Percentiles rank a stretch among this genome's conserved stretches.
Conservation (phyloP, 2,797 vertebrate species). For the Ciconia nigra region DNA sequence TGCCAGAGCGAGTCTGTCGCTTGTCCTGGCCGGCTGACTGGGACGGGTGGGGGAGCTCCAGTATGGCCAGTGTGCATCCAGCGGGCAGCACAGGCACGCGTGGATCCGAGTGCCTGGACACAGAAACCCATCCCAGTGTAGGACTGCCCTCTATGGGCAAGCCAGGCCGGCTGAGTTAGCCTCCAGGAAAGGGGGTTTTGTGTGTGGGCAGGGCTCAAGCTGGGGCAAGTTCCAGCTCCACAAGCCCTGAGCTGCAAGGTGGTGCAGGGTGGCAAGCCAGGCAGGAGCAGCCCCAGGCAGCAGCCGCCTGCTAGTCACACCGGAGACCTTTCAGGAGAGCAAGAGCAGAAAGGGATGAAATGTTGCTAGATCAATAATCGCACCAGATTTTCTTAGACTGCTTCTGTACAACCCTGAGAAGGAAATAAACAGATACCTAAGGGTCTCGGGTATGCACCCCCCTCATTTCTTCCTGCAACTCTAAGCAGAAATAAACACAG, state of each 20-base stretch:
- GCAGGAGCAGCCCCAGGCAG: not conserved
- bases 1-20: rapidly evolving
- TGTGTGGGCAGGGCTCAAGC: not conserved
- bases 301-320: not conserved
- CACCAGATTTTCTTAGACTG: not conserved
- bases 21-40: rapidly evolving
- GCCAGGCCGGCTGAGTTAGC: not conserved
- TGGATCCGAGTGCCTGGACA: not conserved
- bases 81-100: rapidly evolving
- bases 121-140: not conserved
- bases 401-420: not conserved
- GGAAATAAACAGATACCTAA: not conserved
- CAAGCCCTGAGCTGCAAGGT: not conserved
- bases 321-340: not conserved
- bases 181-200: not conserved
- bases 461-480: not conserved
- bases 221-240: not conserved
- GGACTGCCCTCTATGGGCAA: not conserved
- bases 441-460: not conserved
- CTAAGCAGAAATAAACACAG: not conserved
- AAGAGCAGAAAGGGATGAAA: not conserved
- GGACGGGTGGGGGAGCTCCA: rapidly evolving
- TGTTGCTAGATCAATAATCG: not conserved
- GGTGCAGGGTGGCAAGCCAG: not conserved
- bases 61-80: rapidly evolving